Base-by-base conservation (phyloP, 2,797 vertebrate genomes). In the Platyrinchus mystaceus region DNA sequence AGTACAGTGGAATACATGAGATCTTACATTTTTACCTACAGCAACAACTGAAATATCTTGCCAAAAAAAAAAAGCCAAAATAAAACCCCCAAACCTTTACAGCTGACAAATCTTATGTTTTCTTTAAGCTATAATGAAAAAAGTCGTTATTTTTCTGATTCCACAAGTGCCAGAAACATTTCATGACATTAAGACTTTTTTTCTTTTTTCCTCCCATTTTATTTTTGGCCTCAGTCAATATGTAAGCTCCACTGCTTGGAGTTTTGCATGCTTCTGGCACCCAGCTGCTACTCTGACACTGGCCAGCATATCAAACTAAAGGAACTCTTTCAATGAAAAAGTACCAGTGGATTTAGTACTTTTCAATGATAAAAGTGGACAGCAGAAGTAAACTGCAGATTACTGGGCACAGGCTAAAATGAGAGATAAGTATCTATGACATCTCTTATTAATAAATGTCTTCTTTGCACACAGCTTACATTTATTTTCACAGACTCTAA, bases 401-500 rank as follows among this genome's bases (percentile, higher is more conserved):
- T 78, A 70, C 44, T 62, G 12, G 27, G 36, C 22, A 21, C 14
- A 9, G 44, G 18, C 32, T 78, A 67, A 85, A 87, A 67, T 30
- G 12, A 80, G 53, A 87, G 37, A 78, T 53, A 71, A 78, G 4
- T 13, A 83, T 10, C 34, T 71, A 20, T n/a, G 63, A 63, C 56
- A 77, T 4, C 10, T 76, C 69, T 69, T 66, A 44, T 55, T 41
- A 36, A 81, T 30, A 89, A 70, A 60, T 10, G 32, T 32, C 50
- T 84, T 67, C 17, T 6, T 9, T 32, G 52, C 14, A 50, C 44
- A 46, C 9, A 56, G 20, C 16, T 67, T 68, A 43, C 19, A 24
- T 62, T 84, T 87, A 75, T 75, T 94, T 92, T 84, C 84, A 78
- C 2, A 7, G 52, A 12, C 24, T 92, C 46, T 32, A 59, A 49